A percentile compares a stretch with the other conserved stretches of the same genome.
Conservation (phyloP, 2,888 invertebrate species). For the Bombylius discolor region DNA sequence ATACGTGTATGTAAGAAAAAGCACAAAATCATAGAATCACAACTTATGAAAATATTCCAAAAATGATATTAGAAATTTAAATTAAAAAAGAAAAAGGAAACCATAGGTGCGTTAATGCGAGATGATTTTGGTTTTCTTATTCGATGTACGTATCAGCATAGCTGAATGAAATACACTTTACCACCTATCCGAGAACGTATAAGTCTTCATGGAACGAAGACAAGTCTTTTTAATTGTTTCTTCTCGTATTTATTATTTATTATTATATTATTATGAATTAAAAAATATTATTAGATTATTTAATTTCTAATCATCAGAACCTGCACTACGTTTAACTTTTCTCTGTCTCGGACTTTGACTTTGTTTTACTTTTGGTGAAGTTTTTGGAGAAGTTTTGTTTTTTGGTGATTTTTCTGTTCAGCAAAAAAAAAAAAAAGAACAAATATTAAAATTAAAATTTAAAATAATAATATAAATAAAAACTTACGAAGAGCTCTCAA, state of each 20-base stretch:
- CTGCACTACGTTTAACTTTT: slow-evolving; percentile 60
- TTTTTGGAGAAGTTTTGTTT: slow-evolving; percentile 50
- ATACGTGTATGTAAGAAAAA: no score
- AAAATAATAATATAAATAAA: neutral
- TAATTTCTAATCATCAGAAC: slow-evolving; percentile 46
- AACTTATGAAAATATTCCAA: neutral
- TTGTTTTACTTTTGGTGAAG: slow-evolving; percentile 40
- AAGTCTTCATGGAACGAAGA: slow-evolving; percentile 12
- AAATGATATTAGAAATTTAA: no score
- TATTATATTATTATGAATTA: no score
- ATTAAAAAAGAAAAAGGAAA: no score
- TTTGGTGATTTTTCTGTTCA: slow-evolving; percentile 55
- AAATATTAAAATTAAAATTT: neutral
- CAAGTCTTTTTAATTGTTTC: neutral
- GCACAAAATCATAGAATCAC: neutral
- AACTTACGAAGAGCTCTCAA: slow-evolving; percentile 70
- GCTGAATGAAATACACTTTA: no score
- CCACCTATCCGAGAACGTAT: neutral
- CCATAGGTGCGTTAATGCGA: no score
- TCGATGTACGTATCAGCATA: no score
- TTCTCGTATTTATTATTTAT: no score
- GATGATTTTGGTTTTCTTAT: no score
- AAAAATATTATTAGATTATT: no score
- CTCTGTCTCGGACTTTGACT: slow-evolving; percentile 61
- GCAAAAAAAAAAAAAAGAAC: slow-evolving; percentile 13